Base-by-base conservation (phyloP, 2,888 invertebrate genomes). In the Steromphala cineraria region DNA sequence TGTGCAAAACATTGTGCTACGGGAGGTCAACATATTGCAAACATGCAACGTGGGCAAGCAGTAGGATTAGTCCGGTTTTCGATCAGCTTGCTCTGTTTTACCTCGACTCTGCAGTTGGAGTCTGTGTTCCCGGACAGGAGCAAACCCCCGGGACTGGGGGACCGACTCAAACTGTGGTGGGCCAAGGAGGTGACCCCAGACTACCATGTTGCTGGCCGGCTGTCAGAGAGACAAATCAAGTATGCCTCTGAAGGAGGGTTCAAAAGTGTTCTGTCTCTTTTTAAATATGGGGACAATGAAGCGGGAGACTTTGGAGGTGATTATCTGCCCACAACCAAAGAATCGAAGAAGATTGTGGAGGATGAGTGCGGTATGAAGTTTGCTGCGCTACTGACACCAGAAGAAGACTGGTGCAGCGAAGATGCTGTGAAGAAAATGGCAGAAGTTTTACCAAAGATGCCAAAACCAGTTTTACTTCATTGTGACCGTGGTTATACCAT, bases 151-250 rank as follows among this genome's bases (percentile, higher is more conserved):
- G 91, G 91, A 21, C 74, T 90, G 2, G 86, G 86, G 13, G 80
- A 88, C 7, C 84, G 88, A n/a, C 83, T 83, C 13, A 90, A 91
- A 83, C 78, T 88, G 31, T 92, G 92, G 92, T 92, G 91, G 91
- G 88, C 89, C 0, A 91, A 91, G 81, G 88, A 89, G 83, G 83
- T 91, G 13, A 90, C 91, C 0, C 84, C 89, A 7, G 88, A 89
- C 40, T 86, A 89, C 24, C 88, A 90, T 82, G 85, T 90, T 2
- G 87, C 89, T 15, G 92, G 92, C 10, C 75, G 91, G 36, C 81
- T 89, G 28, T 88, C 91, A 7, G 88, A 87, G 67, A 79, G 89
- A 40, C 90, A 91, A 78, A 87, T 91, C 46, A 91, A 91, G 81
- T 91, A 90, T 80, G 89, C 90, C 10, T 81, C 87, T n/a, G 92